These are phyloP conservation scores for Adelges cooleyi DNA, from an alignment of 1,140 invertebrate genomes.

Conservation along the genomic window DNA sequence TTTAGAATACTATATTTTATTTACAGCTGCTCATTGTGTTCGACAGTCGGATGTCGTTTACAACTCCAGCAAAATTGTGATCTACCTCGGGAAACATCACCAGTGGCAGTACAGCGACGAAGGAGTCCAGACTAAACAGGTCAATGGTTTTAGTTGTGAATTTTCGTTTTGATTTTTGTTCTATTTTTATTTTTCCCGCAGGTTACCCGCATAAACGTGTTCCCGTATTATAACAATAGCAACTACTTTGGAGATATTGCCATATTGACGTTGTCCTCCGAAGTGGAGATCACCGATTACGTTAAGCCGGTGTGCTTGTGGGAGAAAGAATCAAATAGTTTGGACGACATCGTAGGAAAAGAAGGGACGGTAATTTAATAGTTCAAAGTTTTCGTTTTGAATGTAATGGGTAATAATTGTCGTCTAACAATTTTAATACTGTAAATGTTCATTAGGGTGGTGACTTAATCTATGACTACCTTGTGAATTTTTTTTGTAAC, in stretches of 20 bases:
- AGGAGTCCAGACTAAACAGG: constrained; percentile 36
- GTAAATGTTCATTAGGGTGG: too few relatives aligned
- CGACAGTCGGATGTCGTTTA: constrained; percentile 4
- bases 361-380: constrained; percentile 37
- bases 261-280: constrained; percentile 33
- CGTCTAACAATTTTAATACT: too few relatives aligned
- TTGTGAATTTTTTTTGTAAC: too few relatives aligned
- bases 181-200: too few relatives aligned
- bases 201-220: constrained; percentile 37
- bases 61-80: constrained; percentile 33
- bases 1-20: too few relatives aligned
- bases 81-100: constrained; percentile 36
- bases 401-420: too few relatives aligned
- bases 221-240: constrained; percentile 72
- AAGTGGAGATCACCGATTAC: constrained; percentile 33
- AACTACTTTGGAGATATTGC: constrained; percentile 48
- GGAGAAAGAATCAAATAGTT: constrained; percentile 23
- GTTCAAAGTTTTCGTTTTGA: too few relatives aligned
- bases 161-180: not conserved
- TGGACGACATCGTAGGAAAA: constrained; percentile 33
- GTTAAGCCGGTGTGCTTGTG: constrained; percentile 36
- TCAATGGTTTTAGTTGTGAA: constrained; percentile 24
- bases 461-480: too few relatives aligned
- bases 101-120: constrained; percentile 34
- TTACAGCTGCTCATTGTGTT: constrained; percentile 37